Evolutionary conservation across 2,797 vertebrate genomes (phyloP), one percentile per base, ranked within the genome.

Genomic region (Brotula barbata): DNA sequence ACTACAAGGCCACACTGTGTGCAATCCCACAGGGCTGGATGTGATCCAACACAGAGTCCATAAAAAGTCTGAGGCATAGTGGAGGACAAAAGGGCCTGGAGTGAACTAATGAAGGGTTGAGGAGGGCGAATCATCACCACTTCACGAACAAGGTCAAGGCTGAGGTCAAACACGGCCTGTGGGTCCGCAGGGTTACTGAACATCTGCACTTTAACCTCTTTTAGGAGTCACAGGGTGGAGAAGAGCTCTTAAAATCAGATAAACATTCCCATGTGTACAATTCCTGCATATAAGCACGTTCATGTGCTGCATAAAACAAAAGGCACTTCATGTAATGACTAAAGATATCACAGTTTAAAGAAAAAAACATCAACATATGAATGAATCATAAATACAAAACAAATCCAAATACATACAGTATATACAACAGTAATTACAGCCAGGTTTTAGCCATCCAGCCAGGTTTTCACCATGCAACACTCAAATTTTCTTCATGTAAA

Each of bases 151-250:
- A 74, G 51, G 56, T 74, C 66, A 70, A 40, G 13, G 55, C 42
- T 79, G 44, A 63, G 57, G 68, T 64, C 52, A 59, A 58, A 21
- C 21, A 58, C 50, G 66, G 51, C 16, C 34, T 42, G 37, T 58
- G 42, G 39, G 56, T 42, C 22, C 41, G 13, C 17, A 45, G 10
- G 23, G 55, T 56, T 34, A 48, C 36, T 14, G 36, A 71, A 76
- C 75, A 79, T 72, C 50, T 78, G 67, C 56, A 55, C 59, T 55
- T 68, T 41, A 37, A 72, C 48, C 53, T 52, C 6, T 25, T 41
- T 12, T 11, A 4, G 20, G 40, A 45, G 41, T 22, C 22, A 45
- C 36, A 7, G 34, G 64, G 46, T 60, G 16, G 12, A 58, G 45
- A 58, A 63, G 40, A 48, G 58, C 48, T 61, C 12, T 58, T 22